Evolutionary conservation across 2,797 vertebrate genomes (phyloP), one percentile per base, ranked within the genome.

Genomic region (Geotrypetes seraphini): DNA sequence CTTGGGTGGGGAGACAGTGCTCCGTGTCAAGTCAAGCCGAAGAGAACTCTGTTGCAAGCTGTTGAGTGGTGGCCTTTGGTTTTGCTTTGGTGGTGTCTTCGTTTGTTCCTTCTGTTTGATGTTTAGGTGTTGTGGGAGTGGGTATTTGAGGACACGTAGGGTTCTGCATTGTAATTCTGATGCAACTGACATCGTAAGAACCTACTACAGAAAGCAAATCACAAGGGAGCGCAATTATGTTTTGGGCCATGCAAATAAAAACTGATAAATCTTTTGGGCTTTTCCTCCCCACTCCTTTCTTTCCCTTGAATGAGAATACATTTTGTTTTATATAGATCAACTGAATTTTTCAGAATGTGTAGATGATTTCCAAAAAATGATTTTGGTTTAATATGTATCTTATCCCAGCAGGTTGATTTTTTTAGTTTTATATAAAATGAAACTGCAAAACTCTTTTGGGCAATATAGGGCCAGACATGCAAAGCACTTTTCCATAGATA

Each of bases 201-300:
- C 9, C 17, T n/a, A 16, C 39, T 41, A 56, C 53, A 49, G 47
- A 50, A 10, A 52, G 43, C 48, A 46, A 51, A 56, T 60, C 66
- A 64, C 68, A 63, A 33, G 39, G 66, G 66, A 61, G 65, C 60
- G 53, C 55, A 50, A 60, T 44, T 57, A 41, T 51, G 52, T 43
- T 53, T 64, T 68, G 39, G 67, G 71, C 78, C 80, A 69, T 81
- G 79, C 79, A 81, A 81, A 85, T 81, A 81, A 83, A 79, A 80
- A 72, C 71, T 67, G 27, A 36, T 58, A 57, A 59, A 46, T 61
- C 61, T 61, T 54, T 60, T 56, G 45, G 8, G 49, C 71, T n/a
- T 66, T 48, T 38, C n/a, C 51, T 39, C 50, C 36, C 47, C n/a
- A n/a, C 36, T n/a, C n/a, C 12, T 20, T 22, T 31, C 31, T 28